Base-by-base conservation (phyloP, 2,113 vertebrate genomes). In the Oncorhynchus keta region DNA sequence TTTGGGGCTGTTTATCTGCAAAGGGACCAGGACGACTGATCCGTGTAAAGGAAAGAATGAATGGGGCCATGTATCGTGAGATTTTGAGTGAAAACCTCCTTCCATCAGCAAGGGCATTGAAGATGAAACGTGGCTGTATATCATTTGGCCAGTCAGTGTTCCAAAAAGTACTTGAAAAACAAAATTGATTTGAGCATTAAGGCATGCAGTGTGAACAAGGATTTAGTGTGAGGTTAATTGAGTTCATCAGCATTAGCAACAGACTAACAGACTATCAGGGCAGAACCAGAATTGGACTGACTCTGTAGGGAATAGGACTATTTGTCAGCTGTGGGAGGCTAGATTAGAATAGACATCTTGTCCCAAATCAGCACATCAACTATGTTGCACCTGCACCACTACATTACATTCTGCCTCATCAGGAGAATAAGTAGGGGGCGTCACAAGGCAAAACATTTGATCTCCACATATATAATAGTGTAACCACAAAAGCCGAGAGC, bases 391-490 rank as follows among this genome's bases (percentile, higher is more conserved):
- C 9, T 45, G 39, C 39, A 45, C 39, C 9, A 45, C 39, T 45
- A 45, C 39, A 11, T 45, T 45, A 45, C 39, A 45, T 45, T 45
- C 39, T 45, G 39, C 20, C 55, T 57, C 55, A 20, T 57, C 55
- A 57, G 55, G 13, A n/a, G n/a, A 62, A 22, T n/a, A 62, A 22
- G 13, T 22, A 24, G 20, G 18, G n/a, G 59, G 6, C 5, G 9
- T 22, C 59, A 22, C 59, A 62, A 62, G 7, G n/a, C 59, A 20
- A 62, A n/a, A 55, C 4, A 55, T 51, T 11, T 51, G 49, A 51
- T 51, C 49, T n/a, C 79, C 3, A 39, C 74, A 51, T 20, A 72
- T 66, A 88, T 84, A 84, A 88, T 85, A 77, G 59, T 22, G 24
- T 24, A 62, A 62, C 79, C 79, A 86, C 81, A 51, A 51, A 16